Percentiles rank a stretch among this genome's conserved stretches.
Evolutionary conservation across 2,113 vertebrate species (phyloP).

Genomic region (Etheostoma spectabile): DNA sequence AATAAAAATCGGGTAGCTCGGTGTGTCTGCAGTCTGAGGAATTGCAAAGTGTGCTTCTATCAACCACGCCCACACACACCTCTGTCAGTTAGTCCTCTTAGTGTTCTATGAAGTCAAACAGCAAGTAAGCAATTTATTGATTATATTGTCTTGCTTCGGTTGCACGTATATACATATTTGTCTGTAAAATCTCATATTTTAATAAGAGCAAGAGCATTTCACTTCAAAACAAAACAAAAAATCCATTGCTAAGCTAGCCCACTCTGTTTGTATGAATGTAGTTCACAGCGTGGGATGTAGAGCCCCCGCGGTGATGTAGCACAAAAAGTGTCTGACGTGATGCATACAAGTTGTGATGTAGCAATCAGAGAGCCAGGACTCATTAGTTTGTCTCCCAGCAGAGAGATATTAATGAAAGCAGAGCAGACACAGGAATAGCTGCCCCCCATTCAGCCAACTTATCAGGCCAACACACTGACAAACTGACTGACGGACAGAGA

Average conservation of each 20-base stretch:
- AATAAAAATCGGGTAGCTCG: slow-evolving; percentile 8
- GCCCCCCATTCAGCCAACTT: slow-evolving; percentile 49
- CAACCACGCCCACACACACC: background rate
- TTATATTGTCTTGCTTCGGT: background rate
- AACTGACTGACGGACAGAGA: slow-evolving; percentile 7
- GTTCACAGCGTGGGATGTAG: slow-evolving; percentile 43
- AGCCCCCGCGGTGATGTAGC: slow-evolving; percentile 61
- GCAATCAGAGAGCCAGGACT: slow-evolving; percentile 61
- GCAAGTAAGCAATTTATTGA: no score
- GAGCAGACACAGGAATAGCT: slow-evolving; percentile 60
- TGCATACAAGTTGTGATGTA: slow-evolving; percentile 68
- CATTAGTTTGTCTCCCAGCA: slow-evolving; percentile 70
- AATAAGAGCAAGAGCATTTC: background rate
- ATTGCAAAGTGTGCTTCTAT: background rate
- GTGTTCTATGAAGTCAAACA: no score
- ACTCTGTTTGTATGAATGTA: slow-evolving; percentile 32
- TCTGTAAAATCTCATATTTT: background rate
- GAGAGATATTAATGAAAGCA: slow-evolving; percentile 64
- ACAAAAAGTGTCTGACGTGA: slow-evolving; percentile 59
- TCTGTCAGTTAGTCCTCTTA: background rate
- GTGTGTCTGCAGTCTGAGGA: background rate
- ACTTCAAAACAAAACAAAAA: slow-evolving; percentile 9
- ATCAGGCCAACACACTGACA: slow-evolving; percentile 22
- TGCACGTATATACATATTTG: background rate
- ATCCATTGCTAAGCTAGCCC: background rate